These are phyloP conservation scores for Glossosoma conforme DNA, from an alignment of 1,140 invertebrate genomes.

Conservation along the genomic window DNA sequence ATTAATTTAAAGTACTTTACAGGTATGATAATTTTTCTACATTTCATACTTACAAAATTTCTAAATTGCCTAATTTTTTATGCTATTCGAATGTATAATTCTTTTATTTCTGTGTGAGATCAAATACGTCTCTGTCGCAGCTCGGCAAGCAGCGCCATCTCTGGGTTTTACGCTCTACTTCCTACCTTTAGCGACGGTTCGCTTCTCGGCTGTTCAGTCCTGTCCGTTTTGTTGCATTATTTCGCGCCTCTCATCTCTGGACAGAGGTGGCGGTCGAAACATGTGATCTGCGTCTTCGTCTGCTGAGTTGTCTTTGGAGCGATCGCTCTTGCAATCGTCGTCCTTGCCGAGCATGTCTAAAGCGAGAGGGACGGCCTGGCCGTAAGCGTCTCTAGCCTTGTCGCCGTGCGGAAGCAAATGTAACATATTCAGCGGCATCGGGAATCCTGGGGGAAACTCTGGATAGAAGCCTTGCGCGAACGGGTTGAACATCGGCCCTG, in stretches of 20 bases:
- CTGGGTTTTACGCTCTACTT: too few relatives aligned
- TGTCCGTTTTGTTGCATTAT: conserved; percentile 62
- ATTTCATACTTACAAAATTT: conserved; percentile 29
- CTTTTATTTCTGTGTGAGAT: conserved; percentile 27
- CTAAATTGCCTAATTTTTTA: conserved; percentile 26
- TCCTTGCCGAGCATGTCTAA: conserved; percentile 52
- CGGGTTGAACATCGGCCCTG: conserved; percentile 62
- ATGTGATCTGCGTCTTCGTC: conserved; percentile 56
- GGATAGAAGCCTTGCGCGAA: conserved; percentile 73
- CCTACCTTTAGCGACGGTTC: too few relatives aligned
- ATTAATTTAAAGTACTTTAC: not conserved
- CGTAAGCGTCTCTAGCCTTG: conserved; percentile 58
- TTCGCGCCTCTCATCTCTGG: conserved; percentile 52
- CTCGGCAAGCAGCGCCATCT: not conserved
- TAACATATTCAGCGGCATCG: conserved; percentile 77
- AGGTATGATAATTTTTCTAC: conserved; percentile 28
- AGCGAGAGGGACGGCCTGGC: conserved; percentile 47
- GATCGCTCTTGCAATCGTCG: conserved; percentile 60
- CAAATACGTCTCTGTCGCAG: conserved; percentile 14
- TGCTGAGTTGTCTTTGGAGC: conserved; percentile 59
- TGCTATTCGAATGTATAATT: conserved; percentile 19
- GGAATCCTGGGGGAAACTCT: conserved; percentile 71
- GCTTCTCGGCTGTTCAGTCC: conserved; percentile 44
- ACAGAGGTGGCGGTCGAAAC: conserved; percentile 47
- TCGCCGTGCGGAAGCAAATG: conserved; percentile 73